phyloP scores from a whole-genome alignment of 2,797 vertebrate genomes.

The Enoplosus armatus region DNA sequence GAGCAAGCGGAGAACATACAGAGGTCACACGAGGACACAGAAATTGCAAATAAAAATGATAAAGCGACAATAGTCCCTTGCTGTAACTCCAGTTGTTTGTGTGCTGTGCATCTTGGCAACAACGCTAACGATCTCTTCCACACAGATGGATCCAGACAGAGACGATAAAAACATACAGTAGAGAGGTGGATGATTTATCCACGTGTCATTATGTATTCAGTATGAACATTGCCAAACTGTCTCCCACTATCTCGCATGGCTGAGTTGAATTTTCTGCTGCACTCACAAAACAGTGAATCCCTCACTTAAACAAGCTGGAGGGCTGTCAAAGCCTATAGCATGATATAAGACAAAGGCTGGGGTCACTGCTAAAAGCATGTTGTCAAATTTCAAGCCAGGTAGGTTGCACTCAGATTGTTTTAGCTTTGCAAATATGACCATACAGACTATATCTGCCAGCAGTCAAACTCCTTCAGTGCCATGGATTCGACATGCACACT shows the following conservation, averaged over 20 bases:
- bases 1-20: background rate
- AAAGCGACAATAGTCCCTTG: constrained; percentile 18
- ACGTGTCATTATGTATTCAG: constrained; percentile 55
- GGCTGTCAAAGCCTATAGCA: constrained; percentile 6
- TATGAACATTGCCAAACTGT: constrained; percentile 40
- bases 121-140: constrained; percentile 20
- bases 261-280: constrained; percentile 17
- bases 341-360: background rate
- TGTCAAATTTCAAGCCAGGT: background rate
- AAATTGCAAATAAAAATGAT: constrained; percentile 14
- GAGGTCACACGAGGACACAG: constrained; percentile 12
- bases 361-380: background rate
- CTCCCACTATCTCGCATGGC: constrained; percentile 45
- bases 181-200: constrained; percentile 57
- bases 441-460: background rate
- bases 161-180: constrained; percentile 46
- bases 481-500: constrained; percentile 1
- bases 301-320: constrained; percentile 12
- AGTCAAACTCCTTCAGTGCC: background rate
- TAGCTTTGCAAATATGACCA: constrained; percentile 7
- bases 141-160: constrained; percentile 28
- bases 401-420: background rate
- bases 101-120: constrained; percentile 29
- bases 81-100: constrained; percentile 41
- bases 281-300: constrained; percentile 11